Conservation (phyloP, 2,113 vertebrate species). For the Gymnobelideus leadbeateri region DNA sequence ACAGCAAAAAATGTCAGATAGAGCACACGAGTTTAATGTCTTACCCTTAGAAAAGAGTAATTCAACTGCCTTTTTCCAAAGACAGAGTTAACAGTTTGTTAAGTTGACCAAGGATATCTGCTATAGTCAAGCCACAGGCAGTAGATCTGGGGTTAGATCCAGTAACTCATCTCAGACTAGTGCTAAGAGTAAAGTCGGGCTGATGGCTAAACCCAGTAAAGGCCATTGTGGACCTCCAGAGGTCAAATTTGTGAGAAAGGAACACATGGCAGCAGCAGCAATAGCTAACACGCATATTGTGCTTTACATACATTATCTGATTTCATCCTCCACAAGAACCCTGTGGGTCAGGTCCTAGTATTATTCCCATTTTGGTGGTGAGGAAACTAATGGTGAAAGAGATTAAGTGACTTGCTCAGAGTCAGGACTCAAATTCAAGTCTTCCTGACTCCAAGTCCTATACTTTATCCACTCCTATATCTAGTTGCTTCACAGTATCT, state of each 20-base stretch:
- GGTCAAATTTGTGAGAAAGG: conserved; percentile 30
- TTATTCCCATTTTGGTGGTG: not conserved
- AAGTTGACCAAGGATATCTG: conserved; percentile 38
- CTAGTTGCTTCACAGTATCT: not conserved
- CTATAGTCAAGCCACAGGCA: conserved; percentile 25
- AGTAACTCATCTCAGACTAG: conserved; percentile 1
- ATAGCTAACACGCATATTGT: not conserved
- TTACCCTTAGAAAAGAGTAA: conserved; percentile 39
- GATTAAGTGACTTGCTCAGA: not conserved
- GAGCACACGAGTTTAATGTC: conserved; percentile 15
- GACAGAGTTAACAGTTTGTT: conserved; percentile 36
- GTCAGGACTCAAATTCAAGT: not conserved
- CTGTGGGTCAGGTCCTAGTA: not conserved
- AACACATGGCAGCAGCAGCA: not conserved
- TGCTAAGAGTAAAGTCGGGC: conserved; percentile 16
- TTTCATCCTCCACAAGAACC: not conserved
- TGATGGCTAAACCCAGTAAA: conserved; percentile 43
- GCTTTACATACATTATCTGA: not conserved
- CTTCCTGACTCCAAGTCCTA: not conserved
- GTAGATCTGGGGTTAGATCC: not conserved
- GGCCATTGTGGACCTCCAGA: conserved; percentile 36
- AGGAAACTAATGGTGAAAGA: not conserved
- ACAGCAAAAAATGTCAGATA: conserved; percentile 41
- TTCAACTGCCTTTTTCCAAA: conserved; percentile 52
- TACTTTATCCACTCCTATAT: not conserved